Evolutionary conservation across 2,797 vertebrate genomes (phyloP).

Genomic region (Esox masquinongy): DNA sequence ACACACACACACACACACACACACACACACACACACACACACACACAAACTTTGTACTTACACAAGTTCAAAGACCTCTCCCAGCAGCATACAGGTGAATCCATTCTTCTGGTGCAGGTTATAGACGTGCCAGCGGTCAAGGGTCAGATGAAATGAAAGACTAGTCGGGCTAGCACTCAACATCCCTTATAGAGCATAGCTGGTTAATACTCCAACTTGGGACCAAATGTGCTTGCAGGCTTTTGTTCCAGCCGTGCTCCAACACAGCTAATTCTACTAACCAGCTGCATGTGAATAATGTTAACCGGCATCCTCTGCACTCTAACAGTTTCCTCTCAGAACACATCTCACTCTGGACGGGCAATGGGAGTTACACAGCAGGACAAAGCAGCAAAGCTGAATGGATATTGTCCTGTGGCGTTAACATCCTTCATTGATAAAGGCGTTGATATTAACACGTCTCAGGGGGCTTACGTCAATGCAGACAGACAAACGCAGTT

Average conservation of each 20-base stretch:
- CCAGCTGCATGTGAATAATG: too few species aligned
- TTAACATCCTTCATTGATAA: too few species aligned
- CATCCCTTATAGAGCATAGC: not conserved
- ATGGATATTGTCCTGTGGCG: too few species aligned
- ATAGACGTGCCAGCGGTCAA: slow-evolving; percentile 88
- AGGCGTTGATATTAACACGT: too few species aligned
- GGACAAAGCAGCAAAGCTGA: too few species aligned
- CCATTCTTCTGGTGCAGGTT: slow-evolving; percentile 99
- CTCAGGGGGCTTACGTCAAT: too few species aligned
- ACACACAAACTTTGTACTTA: slow-evolving; percentile 71
- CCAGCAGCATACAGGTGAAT: slow-evolving; percentile 97
- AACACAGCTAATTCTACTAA: not conserved
- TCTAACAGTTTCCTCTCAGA: too few species aligned
- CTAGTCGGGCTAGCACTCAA: not conserved
- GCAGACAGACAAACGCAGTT: too few species aligned
- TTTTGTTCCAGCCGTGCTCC: not conserved
- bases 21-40: not conserved
- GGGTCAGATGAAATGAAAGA: slow-evolving; percentile 45
- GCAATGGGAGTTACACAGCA: too few species aligned
- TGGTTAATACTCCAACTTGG: not conserved
- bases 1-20: not conserved
- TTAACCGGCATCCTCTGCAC: too few species aligned
- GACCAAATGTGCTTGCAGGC: not conserved
- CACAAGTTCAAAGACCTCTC: slow-evolving; percentile 97
- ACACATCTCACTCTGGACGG: too few species aligned